Evolutionary conservation across 2,113 vertebrate species (phyloP), one percentile per base, ranked within the genome.

Genomic region (Riparia riparia): DNA sequence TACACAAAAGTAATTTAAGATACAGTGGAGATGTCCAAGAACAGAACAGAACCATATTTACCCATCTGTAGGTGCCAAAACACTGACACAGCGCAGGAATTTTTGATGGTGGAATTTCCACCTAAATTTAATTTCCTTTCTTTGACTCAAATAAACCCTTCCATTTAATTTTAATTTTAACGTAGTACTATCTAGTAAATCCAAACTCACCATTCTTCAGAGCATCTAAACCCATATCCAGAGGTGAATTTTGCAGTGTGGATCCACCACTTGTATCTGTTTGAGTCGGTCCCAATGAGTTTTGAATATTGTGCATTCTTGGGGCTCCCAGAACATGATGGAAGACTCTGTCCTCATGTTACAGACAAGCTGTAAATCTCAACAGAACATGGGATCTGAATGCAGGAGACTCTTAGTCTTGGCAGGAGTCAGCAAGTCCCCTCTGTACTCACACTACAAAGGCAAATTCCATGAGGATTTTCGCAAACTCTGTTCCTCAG

Each of bases 111-210:
- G 91, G 86, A 91, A 85, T 89, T 89, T 95, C 89, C 11, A 4
- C 72, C 60, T 64, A 76, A 89, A 84, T 84, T 84, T 86, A 63
- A 86, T 96, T 95, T 94, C 89, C 81, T 94, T 93, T 79, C 86
- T 91, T 89, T 57, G n/a, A 28, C 64, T 93, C 61, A 87, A 89
- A 89, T 72, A 78, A 84, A 84, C 82, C 6, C 12, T 78, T 85
- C 54, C 12, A 50, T 91, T 93, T 91, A 12, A 77, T 57, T 93
- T 91, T 54, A 76, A 54, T 26, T 93, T 91, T 54, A 76, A 54
- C 24, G 24, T 8, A 34, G 42, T n/a, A 12, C 50, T 77, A 83
- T 93, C 72, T 45, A 83, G 51, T 93, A 70, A 71, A 82, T 31
- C 47, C 74, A 69, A 90, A 56, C 22, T n/a, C 17, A 6, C 10